phyloP scores from a whole-genome alignment of 2,113 vertebrate genomes.

The Castor canadensis region DNA sequence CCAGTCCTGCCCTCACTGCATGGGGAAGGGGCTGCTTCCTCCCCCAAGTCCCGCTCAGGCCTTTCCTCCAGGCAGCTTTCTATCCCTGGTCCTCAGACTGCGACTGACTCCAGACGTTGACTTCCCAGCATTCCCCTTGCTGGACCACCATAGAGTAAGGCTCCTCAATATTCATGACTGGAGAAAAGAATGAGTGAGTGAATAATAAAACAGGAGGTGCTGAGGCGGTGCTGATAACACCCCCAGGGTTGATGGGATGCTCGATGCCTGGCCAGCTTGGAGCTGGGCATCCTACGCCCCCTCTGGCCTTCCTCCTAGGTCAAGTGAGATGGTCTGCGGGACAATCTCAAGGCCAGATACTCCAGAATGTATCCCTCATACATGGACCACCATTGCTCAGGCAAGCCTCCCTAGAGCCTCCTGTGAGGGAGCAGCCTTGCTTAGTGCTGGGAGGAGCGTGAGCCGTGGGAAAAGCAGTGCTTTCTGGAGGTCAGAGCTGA shows the following conservation, averaged over 20 bases:
- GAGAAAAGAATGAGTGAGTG: background rate
- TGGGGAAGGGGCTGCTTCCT: background rate
- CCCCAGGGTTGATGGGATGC: no score
- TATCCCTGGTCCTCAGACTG: rapidly evolving
- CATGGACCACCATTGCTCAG: background rate
- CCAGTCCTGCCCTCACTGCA: background rate
- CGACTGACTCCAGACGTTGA: background rate
- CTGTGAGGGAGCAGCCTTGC: no score
- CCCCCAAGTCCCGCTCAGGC: background rate
- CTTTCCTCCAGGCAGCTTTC: no score
- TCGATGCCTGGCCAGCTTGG: background rate
- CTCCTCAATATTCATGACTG: no score
- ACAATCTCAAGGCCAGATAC: background rate
- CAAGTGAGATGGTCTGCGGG: background rate
- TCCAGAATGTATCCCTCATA: background rate
- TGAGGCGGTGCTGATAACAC: no score
- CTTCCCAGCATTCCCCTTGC: background rate
- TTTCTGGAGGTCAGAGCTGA: no score
- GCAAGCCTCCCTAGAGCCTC: background rate
- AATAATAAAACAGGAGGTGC: no score
- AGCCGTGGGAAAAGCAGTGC: no score
- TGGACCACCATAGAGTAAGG: no score
- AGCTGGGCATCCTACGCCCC: background rate
- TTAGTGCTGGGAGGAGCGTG: no score
- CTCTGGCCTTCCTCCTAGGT: background rate